Conservation (phyloP, 1,140 invertebrate genomes). For the Drosophila athabasca region DNA sequence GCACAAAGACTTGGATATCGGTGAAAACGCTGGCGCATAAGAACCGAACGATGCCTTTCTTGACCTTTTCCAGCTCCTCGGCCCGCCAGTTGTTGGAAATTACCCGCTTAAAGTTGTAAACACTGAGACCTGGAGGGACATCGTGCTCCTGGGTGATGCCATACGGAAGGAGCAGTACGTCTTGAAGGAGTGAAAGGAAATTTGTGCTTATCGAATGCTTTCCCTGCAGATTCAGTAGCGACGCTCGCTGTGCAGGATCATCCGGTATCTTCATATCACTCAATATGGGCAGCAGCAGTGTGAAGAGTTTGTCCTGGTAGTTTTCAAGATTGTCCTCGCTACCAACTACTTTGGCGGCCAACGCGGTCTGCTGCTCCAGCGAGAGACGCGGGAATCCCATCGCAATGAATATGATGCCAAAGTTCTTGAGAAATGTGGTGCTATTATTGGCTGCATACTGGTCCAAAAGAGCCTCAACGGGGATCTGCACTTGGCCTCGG, state of each 20-base stretch:
- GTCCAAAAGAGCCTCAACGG: slow-evolving; percentile 92
- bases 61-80: slow-evolving; percentile 93
- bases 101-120: slow-evolving; percentile 91
- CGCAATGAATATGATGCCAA: slow-evolving; percentile 96
- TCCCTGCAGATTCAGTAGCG: slow-evolving; percentile 86
- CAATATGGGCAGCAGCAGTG: slow-evolving; percentile 91
- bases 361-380: slow-evolving; percentile 89
- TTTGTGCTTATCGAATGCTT: slow-evolving; percentile 85
- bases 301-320: slow-evolving; percentile 93
- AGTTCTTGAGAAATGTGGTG: slow-evolving; percentile 89
- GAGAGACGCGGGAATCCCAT: slow-evolving; percentile 94
- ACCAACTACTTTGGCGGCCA: slow-evolving; percentile 90
- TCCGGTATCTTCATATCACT: slow-evolving; percentile 88
- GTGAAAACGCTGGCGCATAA: slow-evolving; percentile 90
- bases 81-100: slow-evolving; percentile 89
- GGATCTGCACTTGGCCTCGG: slow-evolving; percentile 92
- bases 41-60: slow-evolving; percentile 93
- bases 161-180: slow-evolving; percentile 92
- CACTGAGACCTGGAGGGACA: slow-evolving; percentile 91
- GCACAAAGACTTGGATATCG: slow-evolving; percentile 89
- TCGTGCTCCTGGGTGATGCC: slow-evolving; percentile 79
- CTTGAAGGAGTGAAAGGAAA: slow-evolving; percentile 91
- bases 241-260: slow-evolving; percentile 86
- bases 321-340: slow-evolving; percentile 91
- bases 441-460: slow-evolving; percentile 88